Evolutionary conservation across 2,888 invertebrate species (phyloP).

Genomic region (Tachina lurida): DNA sequence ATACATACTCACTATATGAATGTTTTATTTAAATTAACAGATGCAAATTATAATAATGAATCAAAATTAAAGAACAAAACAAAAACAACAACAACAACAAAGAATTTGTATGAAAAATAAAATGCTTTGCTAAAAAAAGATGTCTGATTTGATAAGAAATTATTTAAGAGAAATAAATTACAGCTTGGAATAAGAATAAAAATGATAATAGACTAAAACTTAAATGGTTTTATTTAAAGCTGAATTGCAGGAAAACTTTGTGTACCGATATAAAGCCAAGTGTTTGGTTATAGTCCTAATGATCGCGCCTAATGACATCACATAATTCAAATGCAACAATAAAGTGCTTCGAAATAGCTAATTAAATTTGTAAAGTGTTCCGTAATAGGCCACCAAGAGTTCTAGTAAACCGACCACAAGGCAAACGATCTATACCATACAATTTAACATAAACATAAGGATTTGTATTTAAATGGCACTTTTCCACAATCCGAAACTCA

Average conservation of each 20-base stretch:
- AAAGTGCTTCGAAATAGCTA: too few species aligned
- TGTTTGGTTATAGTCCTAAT: too few species aligned
- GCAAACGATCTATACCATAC: too few species aligned
- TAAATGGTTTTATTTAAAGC: constrained; percentile 30
- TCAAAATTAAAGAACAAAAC: constrained; percentile 44
- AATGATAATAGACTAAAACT: constrained; percentile 22
- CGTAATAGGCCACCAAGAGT: too few species aligned
- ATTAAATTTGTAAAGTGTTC: too few species aligned
- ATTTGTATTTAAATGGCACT: too few species aligned
- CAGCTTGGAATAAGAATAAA: constrained; percentile 55
- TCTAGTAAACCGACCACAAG: too few species aligned
- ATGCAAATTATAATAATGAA: constrained; percentile 47
- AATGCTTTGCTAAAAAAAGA: constrained; percentile 36
- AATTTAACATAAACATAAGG: too few species aligned
- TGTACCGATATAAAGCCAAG: too few species aligned
- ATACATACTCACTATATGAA: not conserved
- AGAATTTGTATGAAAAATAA: constrained; percentile 55
- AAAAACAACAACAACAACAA: constrained; percentile 4
- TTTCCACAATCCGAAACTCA: too few species aligned
- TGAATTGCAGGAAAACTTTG: not conserved
- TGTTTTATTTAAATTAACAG: constrained; percentile 45
- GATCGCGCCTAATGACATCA: too few species aligned
- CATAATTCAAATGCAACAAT: too few species aligned
- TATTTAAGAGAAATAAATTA: constrained; percentile 25
- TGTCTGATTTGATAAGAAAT: constrained; percentile 48